These are phyloP conservation scores for Gobiocypris rarus DNA, from an alignment of 2,113 vertebrate species.

Conservation along the genomic window DNA sequence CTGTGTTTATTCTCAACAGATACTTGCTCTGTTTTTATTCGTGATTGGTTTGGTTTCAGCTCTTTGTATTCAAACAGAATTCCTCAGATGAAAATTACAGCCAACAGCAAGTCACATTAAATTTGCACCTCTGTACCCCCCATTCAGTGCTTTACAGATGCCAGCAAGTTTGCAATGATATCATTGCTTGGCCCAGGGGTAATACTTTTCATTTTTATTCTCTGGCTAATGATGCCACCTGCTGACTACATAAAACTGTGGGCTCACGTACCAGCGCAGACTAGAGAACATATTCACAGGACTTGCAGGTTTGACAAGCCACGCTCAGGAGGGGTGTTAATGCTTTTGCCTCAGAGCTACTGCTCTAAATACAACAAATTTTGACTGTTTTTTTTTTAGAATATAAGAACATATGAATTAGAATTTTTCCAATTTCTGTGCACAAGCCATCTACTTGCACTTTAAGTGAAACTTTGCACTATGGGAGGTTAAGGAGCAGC, in stretches of 20 bases:
- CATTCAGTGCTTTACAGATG: slow-evolving; percentile 61
- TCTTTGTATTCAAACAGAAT: neutral
- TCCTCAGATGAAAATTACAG: slow-evolving; percentile 57
- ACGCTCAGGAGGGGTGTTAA: slow-evolving; percentile 56
- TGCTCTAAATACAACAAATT: neutral
- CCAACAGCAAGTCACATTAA: slow-evolving; percentile 69
- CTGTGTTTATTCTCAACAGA: neutral
- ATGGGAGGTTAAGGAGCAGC: slow-evolving; percentile 11
- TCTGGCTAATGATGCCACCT: slow-evolving; percentile 84
- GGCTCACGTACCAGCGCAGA: slow-evolving; percentile 59
- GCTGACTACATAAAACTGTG: slow-evolving; percentile 80
- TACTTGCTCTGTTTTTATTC: neutral
- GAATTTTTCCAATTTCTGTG: neutral
- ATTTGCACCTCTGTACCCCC: slow-evolving; percentile 72
- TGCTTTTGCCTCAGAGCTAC: slow-evolving; percentile 59
- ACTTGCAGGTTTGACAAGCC: slow-evolving; percentile 62
- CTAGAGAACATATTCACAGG: slow-evolving; percentile 56
- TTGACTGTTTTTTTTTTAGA: neutral
- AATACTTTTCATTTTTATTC: slow-evolving; percentile 79
- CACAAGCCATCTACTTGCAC: neutral
- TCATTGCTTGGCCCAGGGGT: slow-evolving; percentile 70
- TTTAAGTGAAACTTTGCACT: slow-evolving; percentile 27
- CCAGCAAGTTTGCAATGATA: slow-evolving; percentile 72
- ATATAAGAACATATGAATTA: neutral
- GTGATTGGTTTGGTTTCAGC: neutral